These are phyloP conservation scores for Julus scandinavius DNA, from an alignment of 2,888 invertebrate species.

Conservation along the genomic window DNA sequence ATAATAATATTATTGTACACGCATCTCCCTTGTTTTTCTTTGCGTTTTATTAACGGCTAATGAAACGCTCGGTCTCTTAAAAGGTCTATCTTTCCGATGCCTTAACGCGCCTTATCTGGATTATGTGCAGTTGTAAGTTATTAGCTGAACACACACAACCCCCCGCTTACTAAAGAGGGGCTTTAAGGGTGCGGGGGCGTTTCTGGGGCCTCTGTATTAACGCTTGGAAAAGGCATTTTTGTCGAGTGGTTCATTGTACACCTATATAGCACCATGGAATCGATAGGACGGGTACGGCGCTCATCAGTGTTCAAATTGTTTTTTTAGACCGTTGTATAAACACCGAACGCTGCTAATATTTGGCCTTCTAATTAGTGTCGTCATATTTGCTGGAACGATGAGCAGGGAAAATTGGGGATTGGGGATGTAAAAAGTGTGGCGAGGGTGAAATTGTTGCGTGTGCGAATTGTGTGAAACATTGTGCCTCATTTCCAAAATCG, in stretches of 20 bases:
- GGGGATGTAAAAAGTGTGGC: not conserved
- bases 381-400: slow-evolving; percentile 3
- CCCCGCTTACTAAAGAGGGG: not conserved
- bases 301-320: slow-evolving; percentile 10
- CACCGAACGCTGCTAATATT: slow-evolving; percentile 10
- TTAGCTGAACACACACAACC: slow-evolving; percentile 4
- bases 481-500: too few species aligned
- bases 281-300: not conserved
- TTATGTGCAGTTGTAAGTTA: slow-evolving; percentile 27
- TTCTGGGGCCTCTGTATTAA: not conserved
- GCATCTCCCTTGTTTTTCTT: slow-evolving; percentile 33
- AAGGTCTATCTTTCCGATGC: not conserved
- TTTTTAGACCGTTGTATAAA: slow-evolving; percentile 13
- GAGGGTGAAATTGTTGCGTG: too few species aligned
- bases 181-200: not conserved
- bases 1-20: slow-evolving; percentile 33
- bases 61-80: not conserved
- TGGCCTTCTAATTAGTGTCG: slow-evolving; percentile 21
- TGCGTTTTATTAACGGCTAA: not conserved
- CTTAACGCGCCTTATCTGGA: slow-evolving; percentile 27
- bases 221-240: not conserved
- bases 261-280: not conserved
- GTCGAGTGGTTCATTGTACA: not conserved
- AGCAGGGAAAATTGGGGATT: not conserved
- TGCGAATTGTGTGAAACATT: too few species aligned